Conservation (phyloP, 2,888 invertebrate species). For the Drosophila nr. fundita region DNA sequence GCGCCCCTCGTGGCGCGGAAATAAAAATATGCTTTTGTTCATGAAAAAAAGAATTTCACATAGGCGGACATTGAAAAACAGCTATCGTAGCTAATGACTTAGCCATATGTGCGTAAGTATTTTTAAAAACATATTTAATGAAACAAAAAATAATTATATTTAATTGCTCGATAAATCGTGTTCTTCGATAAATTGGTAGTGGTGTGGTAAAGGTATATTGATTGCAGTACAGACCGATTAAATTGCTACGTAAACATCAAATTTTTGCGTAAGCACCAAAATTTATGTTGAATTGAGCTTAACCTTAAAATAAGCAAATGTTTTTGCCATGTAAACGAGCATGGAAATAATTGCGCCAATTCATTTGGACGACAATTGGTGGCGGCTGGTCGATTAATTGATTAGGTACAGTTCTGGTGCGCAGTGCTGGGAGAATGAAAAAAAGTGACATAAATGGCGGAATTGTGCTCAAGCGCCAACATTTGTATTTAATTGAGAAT, state of each 20-base stretch:
- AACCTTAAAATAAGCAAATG: not conserved
- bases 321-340: not conserved
- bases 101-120: not conserved
- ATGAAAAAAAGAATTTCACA: not conserved
- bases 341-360: slow-evolving; percentile 45
- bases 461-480: slow-evolving; percentile 80
- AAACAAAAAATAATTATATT: not conserved
- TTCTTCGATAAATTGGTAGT: slow-evolving; percentile 30
- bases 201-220: not conserved
- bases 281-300: not conserved
- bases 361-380: slow-evolving; percentile 12
- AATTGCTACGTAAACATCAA: not conserved
- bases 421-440: slow-evolving; percentile 73
- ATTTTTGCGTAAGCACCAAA: not conserved
- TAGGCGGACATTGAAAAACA: not conserved
- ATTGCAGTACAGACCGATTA: not conserved
- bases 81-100: not conserved
- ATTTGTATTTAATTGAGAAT: slow-evolving; percentile 78
- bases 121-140: not conserved
- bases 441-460: slow-evolving; percentile 84
- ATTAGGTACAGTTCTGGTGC: slow-evolving; percentile 30
- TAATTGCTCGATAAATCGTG: slow-evolving; percentile 31
- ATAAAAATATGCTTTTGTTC: slow-evolving; percentile 8
- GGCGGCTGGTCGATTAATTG: slow-evolving; percentile 43
- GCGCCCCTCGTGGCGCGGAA: slow-evolving; percentile 35